phyloP scores from a whole-genome alignment of 2,888 invertebrate species.

The Drosophila pegasa region DNA sequence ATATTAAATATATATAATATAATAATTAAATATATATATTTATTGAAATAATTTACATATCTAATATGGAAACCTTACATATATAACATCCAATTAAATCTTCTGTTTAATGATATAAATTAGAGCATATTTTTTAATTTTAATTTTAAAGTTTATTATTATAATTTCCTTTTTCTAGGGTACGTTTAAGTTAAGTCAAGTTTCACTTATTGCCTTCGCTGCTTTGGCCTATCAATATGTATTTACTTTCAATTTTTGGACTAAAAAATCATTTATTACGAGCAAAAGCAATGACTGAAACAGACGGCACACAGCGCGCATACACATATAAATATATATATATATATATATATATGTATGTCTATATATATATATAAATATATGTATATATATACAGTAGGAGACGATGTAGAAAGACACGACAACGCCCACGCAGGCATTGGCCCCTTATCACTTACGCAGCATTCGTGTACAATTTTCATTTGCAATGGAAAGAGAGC shows the following conservation, averaged over 20 bases:
- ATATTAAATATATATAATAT: too few relatives aligned
- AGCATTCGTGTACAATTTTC: constrained; percentile 69
- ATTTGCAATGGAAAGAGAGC: constrained; percentile 58
- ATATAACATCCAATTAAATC: too few relatives aligned
- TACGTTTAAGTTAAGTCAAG: background rate
- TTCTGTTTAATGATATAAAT: too few relatives aligned
- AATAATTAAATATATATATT: too few relatives aligned
- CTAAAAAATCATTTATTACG: constrained; percentile 71
- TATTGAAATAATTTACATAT: too few relatives aligned
- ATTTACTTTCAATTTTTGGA: constrained; percentile 74
- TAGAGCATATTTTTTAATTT: too few relatives aligned
- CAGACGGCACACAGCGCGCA: constrained; percentile 19
- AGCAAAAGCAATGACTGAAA: constrained; percentile 38
- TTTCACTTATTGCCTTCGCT: background rate
- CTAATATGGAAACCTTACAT: too few relatives aligned
- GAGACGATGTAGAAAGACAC: constrained; percentile 26
- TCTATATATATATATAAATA: background rate
- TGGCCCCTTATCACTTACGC: constrained; percentile 69
- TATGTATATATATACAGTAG: background rate
- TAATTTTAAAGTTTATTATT: too few relatives aligned
- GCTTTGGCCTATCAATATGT: constrained; percentile 56
- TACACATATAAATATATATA: constrained; percentile 2
- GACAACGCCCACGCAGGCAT: constrained; percentile 34
- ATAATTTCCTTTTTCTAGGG: background rate
- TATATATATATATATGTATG: background rate